phyloP scores from a whole-genome alignment of 2,888 invertebrate species.

The Dasypolia templi region DNA sequence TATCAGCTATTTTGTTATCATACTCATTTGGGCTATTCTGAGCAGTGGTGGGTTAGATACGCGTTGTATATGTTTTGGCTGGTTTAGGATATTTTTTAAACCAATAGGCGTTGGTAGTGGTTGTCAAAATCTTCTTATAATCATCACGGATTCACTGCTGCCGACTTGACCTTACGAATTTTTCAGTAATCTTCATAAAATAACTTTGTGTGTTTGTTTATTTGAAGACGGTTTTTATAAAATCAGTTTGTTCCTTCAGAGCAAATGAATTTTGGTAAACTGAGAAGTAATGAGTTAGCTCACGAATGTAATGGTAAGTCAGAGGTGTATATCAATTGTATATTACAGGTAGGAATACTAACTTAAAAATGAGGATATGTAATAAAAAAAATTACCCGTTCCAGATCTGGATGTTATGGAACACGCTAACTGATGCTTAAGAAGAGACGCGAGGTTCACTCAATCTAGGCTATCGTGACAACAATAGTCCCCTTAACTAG shows the following conservation, averaged over 20 bases:
- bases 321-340: background rate
- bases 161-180: no score
- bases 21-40: constrained; percentile 44
- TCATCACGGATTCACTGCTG: no score
- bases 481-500: background rate
- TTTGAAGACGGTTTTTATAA: no score
- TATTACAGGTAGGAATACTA: background rate
- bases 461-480: background rate
- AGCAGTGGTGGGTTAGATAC: constrained; percentile 26
- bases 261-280: no score
- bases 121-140: no score
- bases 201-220: no score
- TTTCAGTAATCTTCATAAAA: no score
- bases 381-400: background rate
- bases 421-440: background rate
- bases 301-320: background rate
- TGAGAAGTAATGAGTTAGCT: background rate
- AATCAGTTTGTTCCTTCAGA: no score
- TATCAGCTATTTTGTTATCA: constrained; percentile 62
- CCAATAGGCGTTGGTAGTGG: no score
- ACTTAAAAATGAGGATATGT: background rate
- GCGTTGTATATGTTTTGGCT: background rate
- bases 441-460: background rate
- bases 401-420: background rate
- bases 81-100: background rate